Base-by-base conservation (phyloP, 35 echinoderm and acorn worm species). In the Apostichopus parvimensis region DNA sequence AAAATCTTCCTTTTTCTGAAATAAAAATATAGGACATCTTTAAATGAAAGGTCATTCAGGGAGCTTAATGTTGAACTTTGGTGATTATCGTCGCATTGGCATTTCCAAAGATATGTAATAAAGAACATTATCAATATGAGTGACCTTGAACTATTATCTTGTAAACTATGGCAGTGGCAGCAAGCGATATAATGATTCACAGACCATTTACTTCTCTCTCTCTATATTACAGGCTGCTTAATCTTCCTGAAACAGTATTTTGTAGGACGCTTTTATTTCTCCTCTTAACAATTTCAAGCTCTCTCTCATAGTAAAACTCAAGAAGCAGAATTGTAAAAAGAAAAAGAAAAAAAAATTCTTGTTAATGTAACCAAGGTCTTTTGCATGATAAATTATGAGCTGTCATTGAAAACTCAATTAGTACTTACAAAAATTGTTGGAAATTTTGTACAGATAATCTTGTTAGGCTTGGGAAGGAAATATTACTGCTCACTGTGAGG, bases 171-270 rank as follows among this genome's bases (percentile, higher is more conserved):
- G 77, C 77, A 79, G 77, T 79, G 13, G 77, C 77, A 79, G 34
- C 34, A 45, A 45, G 20, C 34, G 13, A 79, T 22, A 79, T 14
- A 79, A 79, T 79, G 77, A 79, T 79, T 79, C 77, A 79, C 77
- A 79, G 77, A 79, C 77, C 77, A 79, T 79, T 79, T 79, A 79
- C 77, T 79, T 45, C 77, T 25, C 77, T 22, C 77, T 79, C n/a
- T 18, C 10, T 79, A 10, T 45, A 45, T 45, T 45, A 79, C 14
- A 79, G 13, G 13, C 77, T 79, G 77, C 13, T 18, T 79, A 79
- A 79, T 79, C 77, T 79, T 22, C 77, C 77, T 22, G 6, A 79
- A 22, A 79, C 21, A 18, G 13, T 79, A 6, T 79, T 79, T 79
- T 79, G 77, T 79, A 79, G 77, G 77, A 79, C 77, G 77, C 77